A percentile compares a stretch with the other conserved stretches of the same genome.
These are phyloP conservation scores for Chaetodon auriga DNA, from an alignment of 2,113 vertebrate species.

Conservation along the genomic window DNA sequence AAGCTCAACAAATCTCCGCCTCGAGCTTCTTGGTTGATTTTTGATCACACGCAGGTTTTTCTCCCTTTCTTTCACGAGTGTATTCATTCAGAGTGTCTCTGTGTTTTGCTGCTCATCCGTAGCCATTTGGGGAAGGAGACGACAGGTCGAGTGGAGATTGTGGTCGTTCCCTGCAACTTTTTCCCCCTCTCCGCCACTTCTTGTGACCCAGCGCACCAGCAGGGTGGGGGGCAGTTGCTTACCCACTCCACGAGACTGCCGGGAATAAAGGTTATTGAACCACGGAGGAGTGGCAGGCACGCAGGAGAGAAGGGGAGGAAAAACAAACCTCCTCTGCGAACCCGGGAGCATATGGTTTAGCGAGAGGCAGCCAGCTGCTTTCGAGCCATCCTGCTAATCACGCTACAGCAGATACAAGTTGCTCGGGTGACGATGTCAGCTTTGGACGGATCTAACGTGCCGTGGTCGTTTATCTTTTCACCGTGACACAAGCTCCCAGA, in stretches of 20 bases:
- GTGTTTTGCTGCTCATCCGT: conserved; percentile 40
- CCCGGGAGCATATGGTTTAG: conserved; percentile 65
- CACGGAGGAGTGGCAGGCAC: conserved; percentile 46
- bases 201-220: conserved; percentile 44
- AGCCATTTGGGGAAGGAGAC: conserved; percentile 36
- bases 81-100: conserved; percentile 18
- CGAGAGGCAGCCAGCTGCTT: conserved; percentile 69
- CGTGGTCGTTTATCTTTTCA: conserved; percentile 18
- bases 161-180: conserved; percentile 54
- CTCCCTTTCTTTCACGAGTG: conserved; percentile 29
- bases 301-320: conserved; percentile 20
- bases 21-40: conserved; percentile 47
- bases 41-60: conserved; percentile 38
- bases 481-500: conserved; percentile 23
- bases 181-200: conserved; percentile 33
- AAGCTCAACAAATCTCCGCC: conserved; percentile 63
- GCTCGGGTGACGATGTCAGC: conserved; percentile 41
- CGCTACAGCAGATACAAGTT: conserved; percentile 59
- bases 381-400: conserved; percentile 69
- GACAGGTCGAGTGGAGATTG: conserved; percentile 38
- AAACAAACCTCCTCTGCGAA: conserved; percentile 37
- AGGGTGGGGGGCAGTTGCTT: conserved; percentile 25
- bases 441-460: conserved; percentile 26
- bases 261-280: conserved; percentile 63
- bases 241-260: conserved; percentile 7